Evolutionary conservation across 2,113 vertebrate genomes (phyloP).

Genomic region (Junco hyemalis): DNA sequence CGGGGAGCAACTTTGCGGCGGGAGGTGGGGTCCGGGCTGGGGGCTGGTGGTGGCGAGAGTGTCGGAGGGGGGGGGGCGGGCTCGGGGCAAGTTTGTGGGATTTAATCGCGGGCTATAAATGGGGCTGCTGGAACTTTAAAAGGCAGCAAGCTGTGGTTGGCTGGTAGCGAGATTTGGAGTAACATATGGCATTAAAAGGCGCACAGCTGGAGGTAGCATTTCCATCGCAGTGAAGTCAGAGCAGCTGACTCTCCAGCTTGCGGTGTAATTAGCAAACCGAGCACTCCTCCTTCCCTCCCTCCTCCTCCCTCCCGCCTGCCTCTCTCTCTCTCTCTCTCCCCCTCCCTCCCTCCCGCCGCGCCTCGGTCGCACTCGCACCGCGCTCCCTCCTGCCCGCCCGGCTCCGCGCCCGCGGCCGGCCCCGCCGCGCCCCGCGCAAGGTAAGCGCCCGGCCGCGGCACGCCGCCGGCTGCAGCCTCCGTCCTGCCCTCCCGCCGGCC

Average conservation of each 20-base stretch:
- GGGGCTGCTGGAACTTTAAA: neutral
- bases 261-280: neutral
- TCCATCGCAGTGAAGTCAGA: constrained; percentile 81
- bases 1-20: neutral
- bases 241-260: neutral
- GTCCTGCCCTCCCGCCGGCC: neutral
- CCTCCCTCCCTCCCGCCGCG: neutral
- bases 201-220: constrained; percentile 99
- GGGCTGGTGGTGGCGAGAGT: neutral
- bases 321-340: neutral
- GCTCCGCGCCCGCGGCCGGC: constrained; percentile 2
- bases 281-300: neutral
- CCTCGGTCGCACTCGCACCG: constrained; percentile 30
- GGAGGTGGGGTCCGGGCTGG: too few relatives aligned
- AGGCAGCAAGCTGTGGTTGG: neutral
- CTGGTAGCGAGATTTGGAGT: constrained; percentile 73
- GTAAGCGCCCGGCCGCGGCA: neutral
- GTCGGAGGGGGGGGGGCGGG: neutral
- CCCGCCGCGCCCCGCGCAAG: constrained; percentile 18
- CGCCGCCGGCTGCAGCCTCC: neutral
- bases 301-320: neutral
- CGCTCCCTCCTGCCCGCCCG: constrained; percentile 21
- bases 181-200: constrained; percentile 99
- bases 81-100: neutral
- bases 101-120: neutral